Base-by-base conservation (phyloP, 92 coral and sea anemone species). In the Epizoanthus stellaris region DNA sequence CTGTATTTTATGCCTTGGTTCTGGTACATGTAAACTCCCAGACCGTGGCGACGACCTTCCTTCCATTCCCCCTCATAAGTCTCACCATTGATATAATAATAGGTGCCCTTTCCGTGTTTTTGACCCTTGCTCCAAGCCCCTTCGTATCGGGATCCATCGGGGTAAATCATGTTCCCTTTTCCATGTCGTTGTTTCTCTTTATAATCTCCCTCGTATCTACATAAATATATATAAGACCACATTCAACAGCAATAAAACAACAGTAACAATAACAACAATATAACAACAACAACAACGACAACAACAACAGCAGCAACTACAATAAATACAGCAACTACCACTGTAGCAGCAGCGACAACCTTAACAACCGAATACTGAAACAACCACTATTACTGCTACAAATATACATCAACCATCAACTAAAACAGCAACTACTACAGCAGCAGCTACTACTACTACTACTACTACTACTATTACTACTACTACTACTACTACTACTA, bases 171-270 rank as follows among this genome's bases (percentile, higher is more conserved):
- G 60, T 75, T 88, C 8, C 99, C 99, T 34, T 86, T 76, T 1
- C 99, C 99, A 1, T 88, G 62, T 42, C 89, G 90, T 49, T 81
- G 64, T 75, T 82, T 68, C 2, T 88, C 71, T 23, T 17, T 42
- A 73, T 94, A 95, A 40, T 94, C 76, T 36, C 98, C 98, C 42
- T 94, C 98, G 85, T 92, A 96, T 36, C 98, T 96, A 54, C 36
- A 72, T 38, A 70, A 38, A 15, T 30, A 25, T 69, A 47, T 69
- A 3, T 39, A 47, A 6, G 0, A 10, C 21, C 69, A 64, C 38
- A 23, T 21, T 20, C 13, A 30, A 4, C 17, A 23, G 34, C 13
- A 64, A 23, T 9, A 64, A 61, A 10, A 64, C 69, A 3, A 20
- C 16, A 23, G 25, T 9, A 20, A 64, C 16, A 64, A 64, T 7